Base-by-base conservation (phyloP, 2,113 vertebrate species). In the Thunnus maccoyii region DNA sequence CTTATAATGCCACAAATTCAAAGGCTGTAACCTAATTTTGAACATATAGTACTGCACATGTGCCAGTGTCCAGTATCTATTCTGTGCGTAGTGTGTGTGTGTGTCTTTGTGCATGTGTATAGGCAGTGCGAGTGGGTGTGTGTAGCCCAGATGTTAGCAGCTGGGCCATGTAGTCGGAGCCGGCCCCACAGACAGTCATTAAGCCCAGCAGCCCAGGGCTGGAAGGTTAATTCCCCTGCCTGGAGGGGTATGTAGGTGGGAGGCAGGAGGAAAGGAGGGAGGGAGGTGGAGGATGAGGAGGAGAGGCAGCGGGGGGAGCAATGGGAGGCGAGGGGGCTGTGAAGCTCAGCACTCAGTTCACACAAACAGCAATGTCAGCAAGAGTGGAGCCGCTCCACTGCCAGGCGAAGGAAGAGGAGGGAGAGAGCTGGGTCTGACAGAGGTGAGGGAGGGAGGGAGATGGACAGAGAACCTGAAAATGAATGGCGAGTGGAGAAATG, bases 361-460 rank as follows among this genome's bases (percentile, higher is more conserved):
- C 74, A 84, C 91, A 92, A 94, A 93, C 88, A 92, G 93, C 92
- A 89, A 68, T 86, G 93, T 94, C 93, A 94, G 93, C 93, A 92
- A 92, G 87, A 89, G 84, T 88, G 81, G 90, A 91, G 85, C 85
- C 54, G 75, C 76, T 88, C 88, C 77, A 76, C 90, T 86, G 86
- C 86, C 90, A 91, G 90, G 92, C 64, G 71, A 87, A 89, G 86
- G 84, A 64, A 84, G 84, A 75, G 85, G 62, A 84, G 82, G 83
- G 69, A 78, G 63, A 62, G 72, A 56, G 85, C 71, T 14, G 79
- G 77, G 71, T 64, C 76, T 88, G 85, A 90, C 79, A 82, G 86
- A 70, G 87, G 64, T 15, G 85, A 64, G 84, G 77, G 64, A 57
- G 60, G 76, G 63, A 54, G 69, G 75, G 67, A 84, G 83, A 90